Evolutionary conservation across 2,888 invertebrate species (phyloP).

Genomic region (Anthophora plumipes): DNA sequence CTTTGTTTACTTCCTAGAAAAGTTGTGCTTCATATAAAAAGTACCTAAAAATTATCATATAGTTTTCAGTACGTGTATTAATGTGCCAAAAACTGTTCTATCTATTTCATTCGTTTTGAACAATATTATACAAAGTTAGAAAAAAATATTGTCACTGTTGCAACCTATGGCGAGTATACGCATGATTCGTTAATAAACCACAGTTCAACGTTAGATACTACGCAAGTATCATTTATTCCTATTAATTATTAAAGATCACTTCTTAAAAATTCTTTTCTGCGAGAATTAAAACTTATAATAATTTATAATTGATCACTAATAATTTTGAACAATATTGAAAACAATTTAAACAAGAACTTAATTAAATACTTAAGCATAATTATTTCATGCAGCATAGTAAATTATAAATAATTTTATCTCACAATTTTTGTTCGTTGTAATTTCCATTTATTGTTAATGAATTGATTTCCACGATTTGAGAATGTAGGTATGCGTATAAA

Average conservation of each 20-base stretch:
- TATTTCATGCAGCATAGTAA: conserved; percentile 33
- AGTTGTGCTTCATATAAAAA: conserved; percentile 7
- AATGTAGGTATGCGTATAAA: conserved; percentile 62
- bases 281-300: not conserved
- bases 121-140: conserved; percentile 24
- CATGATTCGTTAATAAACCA: conserved; percentile 22
- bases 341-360: conserved; percentile 4
- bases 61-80: not conserved
- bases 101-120: conserved; percentile 21
- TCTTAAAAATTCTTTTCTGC: not conserved
- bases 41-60: conserved; percentile 14
- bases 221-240: not conserved
- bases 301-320: not conserved
- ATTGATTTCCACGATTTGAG: conserved; percentile 40
- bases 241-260: not conserved
- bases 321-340: not conserved
- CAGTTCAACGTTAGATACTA: conserved; percentile 14
- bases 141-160: conserved; percentile 28
- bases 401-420: conserved; percentile 23
- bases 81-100: conserved; percentile 26
- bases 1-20: conserved; percentile 3
- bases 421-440: conserved; percentile 26
- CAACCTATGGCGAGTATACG: conserved; percentile 14
- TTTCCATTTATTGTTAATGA: conserved; percentile 7
- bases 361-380: conserved; percentile 19